Conservation (phyloP, 2,113 vertebrate genomes). For the Redunca redunca region DNA sequence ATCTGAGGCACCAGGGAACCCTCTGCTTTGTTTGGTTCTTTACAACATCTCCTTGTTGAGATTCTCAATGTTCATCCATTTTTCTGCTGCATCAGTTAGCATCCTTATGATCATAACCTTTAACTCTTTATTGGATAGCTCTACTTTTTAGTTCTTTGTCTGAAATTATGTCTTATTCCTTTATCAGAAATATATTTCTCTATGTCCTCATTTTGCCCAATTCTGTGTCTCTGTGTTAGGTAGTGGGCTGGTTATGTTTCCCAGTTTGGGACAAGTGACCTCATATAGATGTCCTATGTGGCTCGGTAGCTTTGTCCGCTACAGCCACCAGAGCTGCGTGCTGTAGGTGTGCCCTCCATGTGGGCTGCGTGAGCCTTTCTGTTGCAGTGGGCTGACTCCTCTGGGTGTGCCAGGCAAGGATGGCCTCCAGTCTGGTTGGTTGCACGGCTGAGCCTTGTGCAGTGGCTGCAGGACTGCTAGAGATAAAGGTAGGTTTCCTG, state of each 20-base stretch:
- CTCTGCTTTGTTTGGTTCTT: neutral
- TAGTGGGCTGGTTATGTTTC: neutral
- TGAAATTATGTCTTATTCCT: neutral
- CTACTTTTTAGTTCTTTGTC: neutral
- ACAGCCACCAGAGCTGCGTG: neutral
- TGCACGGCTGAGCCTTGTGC: neutral
- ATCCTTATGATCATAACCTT: neutral
- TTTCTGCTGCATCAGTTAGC: neutral
- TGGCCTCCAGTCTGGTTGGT: neutral
- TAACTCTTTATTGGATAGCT: neutral
- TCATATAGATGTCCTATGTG: neutral
- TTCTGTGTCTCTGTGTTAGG: neutral
- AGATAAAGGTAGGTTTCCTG: neutral
- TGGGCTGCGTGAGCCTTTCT: neutral
- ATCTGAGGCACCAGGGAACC: neutral
- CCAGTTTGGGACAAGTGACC: neutral
- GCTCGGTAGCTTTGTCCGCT: neutral
- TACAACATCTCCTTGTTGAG: neutral
- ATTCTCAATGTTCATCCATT: neutral
- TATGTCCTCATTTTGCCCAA: neutral
- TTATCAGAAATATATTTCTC: neutral
- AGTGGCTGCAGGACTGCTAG: neutral
- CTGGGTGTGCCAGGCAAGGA: neutral
- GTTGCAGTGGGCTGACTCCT: neutral
- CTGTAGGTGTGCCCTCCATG: neutral